Conservation (phyloP, 2,113 vertebrate species). For the Colaptes auratus region DNA sequence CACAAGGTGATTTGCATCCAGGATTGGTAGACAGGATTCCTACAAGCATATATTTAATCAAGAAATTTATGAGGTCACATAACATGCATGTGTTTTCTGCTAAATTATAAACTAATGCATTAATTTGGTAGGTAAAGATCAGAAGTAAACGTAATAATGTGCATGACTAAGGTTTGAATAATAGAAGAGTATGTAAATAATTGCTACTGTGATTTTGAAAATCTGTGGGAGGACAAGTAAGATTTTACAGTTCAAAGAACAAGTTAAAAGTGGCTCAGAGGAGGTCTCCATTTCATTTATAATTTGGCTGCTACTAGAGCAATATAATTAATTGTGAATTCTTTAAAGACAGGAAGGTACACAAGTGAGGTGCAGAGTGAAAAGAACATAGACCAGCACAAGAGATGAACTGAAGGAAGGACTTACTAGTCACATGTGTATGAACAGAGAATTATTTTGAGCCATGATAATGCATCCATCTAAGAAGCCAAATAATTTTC, state of each 20-base stretch:
- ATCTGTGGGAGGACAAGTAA: not conserved
- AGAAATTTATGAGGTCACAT: not conserved
- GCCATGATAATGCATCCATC: not conserved
- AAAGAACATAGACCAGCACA: not conserved
- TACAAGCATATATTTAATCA: not conserved
- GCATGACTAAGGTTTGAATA: not conserved
- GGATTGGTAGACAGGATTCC: too few relatives aligned
- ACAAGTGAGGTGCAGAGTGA: not conserved
- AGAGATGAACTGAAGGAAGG: not conserved
- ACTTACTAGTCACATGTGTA: not conserved
- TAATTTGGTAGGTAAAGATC: not conserved
- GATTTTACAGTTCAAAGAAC: not conserved
- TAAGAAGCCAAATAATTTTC: not conserved
- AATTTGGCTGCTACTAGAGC: not conserved
- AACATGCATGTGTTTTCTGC: not conserved
- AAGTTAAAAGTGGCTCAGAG: not conserved
- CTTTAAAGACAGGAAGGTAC: not conserved
- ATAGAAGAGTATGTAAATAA: not conserved
- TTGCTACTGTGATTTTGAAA: not conserved
- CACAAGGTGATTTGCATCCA: too few relatives aligned
- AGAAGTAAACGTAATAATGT: not conserved
- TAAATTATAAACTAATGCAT: not conserved
- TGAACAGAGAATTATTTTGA: not conserved
- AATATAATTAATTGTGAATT: not conserved
- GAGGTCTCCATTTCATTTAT: not conserved